These are phyloP conservation scores for Empis stercorea DNA, from an alignment of 2,888 invertebrate species.

Conservation along the genomic window DNA sequence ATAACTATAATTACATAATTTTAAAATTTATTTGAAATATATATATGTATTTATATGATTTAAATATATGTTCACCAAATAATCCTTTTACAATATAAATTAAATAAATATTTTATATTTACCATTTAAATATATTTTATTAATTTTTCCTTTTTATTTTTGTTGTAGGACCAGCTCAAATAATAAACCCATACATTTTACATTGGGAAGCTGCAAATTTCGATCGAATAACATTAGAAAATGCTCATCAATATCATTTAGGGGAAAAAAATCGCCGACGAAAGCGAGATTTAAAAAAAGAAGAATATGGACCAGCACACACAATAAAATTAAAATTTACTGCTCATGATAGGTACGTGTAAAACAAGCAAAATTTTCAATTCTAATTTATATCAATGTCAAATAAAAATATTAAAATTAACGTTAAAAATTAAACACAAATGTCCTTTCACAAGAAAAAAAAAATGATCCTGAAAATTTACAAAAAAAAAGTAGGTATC, in stretches of 20 bases:
- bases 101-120: no score
- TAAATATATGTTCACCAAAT: no score
- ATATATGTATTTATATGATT: no score
- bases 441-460: no score
- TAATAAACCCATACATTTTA: conserved; percentile 59
- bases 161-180: conserved; percentile 41
- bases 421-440: no score
- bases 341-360: conserved; percentile 37
- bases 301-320: conserved; percentile 29
- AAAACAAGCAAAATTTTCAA: conserved; percentile 3
- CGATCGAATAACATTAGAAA: conserved; percentile 39
- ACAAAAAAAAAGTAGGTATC: no score
- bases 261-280: conserved; percentile 31
- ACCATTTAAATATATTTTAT: no score
- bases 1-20: no score
- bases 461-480: no score
- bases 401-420: no score
- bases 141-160: background rate
- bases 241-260: conserved; percentile 33
- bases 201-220: conserved; percentile 71
- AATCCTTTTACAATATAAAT: no score
- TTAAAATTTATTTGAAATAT: no score
- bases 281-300: conserved; percentile 28
- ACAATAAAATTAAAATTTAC: conserved; percentile 34
- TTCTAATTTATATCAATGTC: background rate